These are phyloP conservation scores for Ammospiza caudacuta DNA, from an alignment of 2,113 vertebrate genomes.

Conservation along the genomic window DNA sequence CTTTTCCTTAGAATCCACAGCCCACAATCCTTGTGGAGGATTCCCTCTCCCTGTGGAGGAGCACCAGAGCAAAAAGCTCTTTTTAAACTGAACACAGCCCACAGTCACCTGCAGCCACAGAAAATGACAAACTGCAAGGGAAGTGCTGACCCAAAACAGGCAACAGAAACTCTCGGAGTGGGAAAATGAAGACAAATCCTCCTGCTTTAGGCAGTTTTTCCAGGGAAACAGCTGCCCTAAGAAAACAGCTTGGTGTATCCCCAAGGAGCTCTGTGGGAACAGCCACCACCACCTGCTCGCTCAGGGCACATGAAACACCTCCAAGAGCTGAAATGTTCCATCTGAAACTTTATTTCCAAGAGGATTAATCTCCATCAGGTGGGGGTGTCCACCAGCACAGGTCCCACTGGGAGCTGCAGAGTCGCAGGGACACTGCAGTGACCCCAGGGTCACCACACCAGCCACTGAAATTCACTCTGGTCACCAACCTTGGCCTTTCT, in stretches of 20 bases:
- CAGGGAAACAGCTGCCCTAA: not conserved
- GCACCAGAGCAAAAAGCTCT: not conserved
- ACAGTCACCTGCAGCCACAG: not conserved
- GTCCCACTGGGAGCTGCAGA: not conserved
- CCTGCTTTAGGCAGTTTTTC: not conserved
- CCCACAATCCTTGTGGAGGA: accelerated
- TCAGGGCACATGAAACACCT: not conserved
- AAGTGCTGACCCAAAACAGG: not conserved
- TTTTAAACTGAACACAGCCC: not conserved
- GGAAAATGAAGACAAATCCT: not conserved
- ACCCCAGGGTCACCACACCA: not conserved
- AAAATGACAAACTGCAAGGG: not conserved
- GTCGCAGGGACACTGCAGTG: accelerated
- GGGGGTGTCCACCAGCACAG: accelerated
- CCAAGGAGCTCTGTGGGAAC: not conserved
- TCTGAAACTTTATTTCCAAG: not conserved
- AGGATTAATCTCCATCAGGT: not conserved
- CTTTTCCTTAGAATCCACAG: not conserved
- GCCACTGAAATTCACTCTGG: not conserved
- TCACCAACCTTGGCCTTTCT: not conserved
- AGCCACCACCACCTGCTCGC: not conserved
- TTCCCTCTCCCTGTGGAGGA: not conserved
- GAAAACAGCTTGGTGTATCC: not conserved
- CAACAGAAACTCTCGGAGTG: not conserved
- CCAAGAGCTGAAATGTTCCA: accelerated